These are phyloP conservation scores for Sylvietta virens DNA, from an alignment of 2,113 vertebrate genomes.

Conservation along the genomic window DNA sequence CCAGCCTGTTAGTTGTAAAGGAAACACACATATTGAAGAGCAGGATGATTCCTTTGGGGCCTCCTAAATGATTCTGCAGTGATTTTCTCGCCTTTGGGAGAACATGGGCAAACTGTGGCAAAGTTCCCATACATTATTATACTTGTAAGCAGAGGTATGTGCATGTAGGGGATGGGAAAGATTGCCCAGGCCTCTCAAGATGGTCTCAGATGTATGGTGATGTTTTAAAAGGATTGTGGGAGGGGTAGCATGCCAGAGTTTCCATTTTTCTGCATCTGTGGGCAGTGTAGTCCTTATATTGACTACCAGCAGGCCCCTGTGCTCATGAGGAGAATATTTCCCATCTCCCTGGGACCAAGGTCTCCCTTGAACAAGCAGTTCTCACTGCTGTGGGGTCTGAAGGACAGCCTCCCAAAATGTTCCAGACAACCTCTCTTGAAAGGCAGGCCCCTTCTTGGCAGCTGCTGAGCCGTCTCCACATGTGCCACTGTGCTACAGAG, in stretches of 20 bases:
- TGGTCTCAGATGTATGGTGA: neutral
- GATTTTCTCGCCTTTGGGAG: neutral
- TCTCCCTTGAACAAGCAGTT: neutral
- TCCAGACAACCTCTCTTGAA: neutral
- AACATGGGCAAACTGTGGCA: neutral
- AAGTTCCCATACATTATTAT: neutral
- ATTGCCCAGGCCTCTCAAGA: neutral
- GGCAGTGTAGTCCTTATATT: neutral
- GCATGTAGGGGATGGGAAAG: neutral
- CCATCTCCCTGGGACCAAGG: neutral
- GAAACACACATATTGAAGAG: neutral
- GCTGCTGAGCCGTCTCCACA: fast-evolving
- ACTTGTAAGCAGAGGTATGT: neutral
- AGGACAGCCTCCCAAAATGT: neutral
- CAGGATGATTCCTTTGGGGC: neutral
- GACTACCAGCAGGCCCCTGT: neutral
- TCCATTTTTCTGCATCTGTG: neutral
- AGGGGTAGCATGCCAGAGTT: neutral
- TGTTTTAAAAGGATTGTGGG: neutral
- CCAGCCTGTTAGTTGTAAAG: neutral
- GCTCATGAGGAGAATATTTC: neutral
- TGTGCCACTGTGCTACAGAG: neutral
- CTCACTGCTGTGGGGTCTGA: neutral
- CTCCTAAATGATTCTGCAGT: neutral
- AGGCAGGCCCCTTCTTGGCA: neutral